phyloP scores from a whole-genome alignment of 2,888 invertebrate species.

The Sesamia inferens region DNA sequence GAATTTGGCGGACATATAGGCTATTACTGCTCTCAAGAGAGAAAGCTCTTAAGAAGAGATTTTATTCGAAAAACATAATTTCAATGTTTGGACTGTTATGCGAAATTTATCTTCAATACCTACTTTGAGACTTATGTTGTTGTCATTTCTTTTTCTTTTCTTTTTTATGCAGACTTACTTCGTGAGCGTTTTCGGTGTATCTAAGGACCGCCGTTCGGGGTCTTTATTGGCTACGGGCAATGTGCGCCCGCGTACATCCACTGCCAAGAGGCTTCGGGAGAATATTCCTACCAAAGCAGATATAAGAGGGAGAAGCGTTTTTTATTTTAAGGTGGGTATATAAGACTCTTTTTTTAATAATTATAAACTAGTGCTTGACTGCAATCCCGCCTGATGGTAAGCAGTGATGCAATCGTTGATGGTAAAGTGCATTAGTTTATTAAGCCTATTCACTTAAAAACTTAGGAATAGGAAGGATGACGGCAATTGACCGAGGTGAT shows the following conservation, averaged over 20 bases:
- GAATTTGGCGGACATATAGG: too few species aligned
- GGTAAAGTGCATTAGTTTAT: too few species aligned
- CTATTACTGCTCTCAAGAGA: too few species aligned
- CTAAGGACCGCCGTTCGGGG: conserved; percentile 80
- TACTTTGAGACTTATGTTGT: background rate
- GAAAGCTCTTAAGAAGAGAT: background rate
- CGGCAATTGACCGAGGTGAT: too few species aligned
- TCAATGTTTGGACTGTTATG: background rate
- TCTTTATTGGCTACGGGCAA: conserved; percentile 79
- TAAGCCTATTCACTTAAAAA: too few species aligned
- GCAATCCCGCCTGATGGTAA: too few species aligned
- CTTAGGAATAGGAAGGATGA: too few species aligned
- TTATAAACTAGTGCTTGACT: too few species aligned
- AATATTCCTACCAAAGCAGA: conserved; percentile 78
- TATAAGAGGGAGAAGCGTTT: conserved; percentile 78
- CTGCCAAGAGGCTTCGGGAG: conserved; percentile 82
- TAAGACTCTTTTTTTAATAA: too few species aligned
- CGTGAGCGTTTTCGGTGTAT: conserved; percentile 83
- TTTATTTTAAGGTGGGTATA: conserved; percentile 82
- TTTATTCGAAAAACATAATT: background rate
- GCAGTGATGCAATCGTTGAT: too few species aligned
- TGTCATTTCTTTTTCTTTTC: background rate
- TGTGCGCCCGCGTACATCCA: conserved; percentile 80
- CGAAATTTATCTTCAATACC: background rate
- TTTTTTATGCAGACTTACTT: conserved; percentile 80